A percentile compares a stretch with the other conserved stretches of the same genome.
These are phyloP conservation scores for Tiphia femorata DNA, from an alignment of 2,888 invertebrate species.

Conservation along the genomic window DNA sequence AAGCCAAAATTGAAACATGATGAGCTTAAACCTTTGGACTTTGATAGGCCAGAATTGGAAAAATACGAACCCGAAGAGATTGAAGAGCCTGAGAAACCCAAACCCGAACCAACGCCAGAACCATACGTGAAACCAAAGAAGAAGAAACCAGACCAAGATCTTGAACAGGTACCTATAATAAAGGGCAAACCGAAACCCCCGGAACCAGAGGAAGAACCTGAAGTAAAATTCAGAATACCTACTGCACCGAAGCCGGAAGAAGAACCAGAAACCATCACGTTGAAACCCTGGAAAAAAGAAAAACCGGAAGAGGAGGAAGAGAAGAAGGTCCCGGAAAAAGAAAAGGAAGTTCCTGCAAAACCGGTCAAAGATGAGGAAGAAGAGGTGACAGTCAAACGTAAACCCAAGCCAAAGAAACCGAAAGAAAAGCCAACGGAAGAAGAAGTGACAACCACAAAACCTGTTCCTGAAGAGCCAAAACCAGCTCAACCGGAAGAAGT, in stretches of 20 bases:
- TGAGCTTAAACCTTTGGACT: slow-evolving; percentile 58
- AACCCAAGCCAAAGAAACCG: slow-evolving; percentile 40
- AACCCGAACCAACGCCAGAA: slow-evolving; percentile 55
- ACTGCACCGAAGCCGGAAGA: slow-evolving; percentile 58
- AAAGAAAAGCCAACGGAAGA: slow-evolving; percentile 37
- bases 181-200: slow-evolving; percentile 66
- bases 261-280: slow-evolving; percentile 59
- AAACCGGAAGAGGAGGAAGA: slow-evolving; percentile 53
- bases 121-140: slow-evolving; percentile 54
- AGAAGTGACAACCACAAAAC: slow-evolving; percentile 19
- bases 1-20: slow-evolving; percentile 54
- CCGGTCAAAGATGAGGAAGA: slow-evolving; percentile 44
- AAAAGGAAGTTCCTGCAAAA: slow-evolving; percentile 36
- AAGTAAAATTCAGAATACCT: slow-evolving; percentile 66
- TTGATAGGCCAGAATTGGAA: slow-evolving; percentile 64
- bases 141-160: slow-evolving; percentile 60
- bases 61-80: slow-evolving; percentile 55
- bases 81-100: slow-evolving; percentile 60
- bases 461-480: slow-evolving; percentile 17
- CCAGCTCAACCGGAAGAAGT: slow-evolving; percentile 67
- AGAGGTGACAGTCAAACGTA: slow-evolving; percentile 41
- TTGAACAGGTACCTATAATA: slow-evolving; percentile 60
- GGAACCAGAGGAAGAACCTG: slow-evolving; percentile 68
- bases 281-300: slow-evolving; percentile 63
- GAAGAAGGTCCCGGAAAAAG: slow-evolving; percentile 51